Base-by-base conservation (phyloP, 2,888 invertebrate genomes). In the Lutraria lutraria region DNA sequence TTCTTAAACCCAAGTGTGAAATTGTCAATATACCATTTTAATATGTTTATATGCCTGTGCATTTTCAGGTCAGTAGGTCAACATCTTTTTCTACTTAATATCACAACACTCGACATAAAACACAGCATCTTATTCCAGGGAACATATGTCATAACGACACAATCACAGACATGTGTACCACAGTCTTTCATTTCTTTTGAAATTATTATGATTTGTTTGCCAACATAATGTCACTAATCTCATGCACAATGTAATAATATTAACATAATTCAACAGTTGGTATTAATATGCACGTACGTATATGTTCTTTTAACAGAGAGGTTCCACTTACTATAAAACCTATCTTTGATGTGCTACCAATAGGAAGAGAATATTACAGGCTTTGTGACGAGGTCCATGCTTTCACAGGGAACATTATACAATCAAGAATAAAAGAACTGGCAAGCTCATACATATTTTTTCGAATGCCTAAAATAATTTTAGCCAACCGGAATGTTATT, bases 381-480 rank as follows among this genome's bases (percentile, higher is more conserved):
- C 31, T 89, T 0, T 86, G 88, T 81, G 85, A 89, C 13, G 82
- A 83, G 72, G 87, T 89, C 13, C 92, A 90, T 81, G 43, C 84
- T 16, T 88, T 90, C 16, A 89, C 92, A 21, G 83, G 85, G 8
- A 60, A 85, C 12, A 86, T 92, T 0, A 92, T 92, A 25, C 54
- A 88, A 52, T 83, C 79, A 15, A 84, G 92, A 60, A 82, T 79
- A 29, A 63, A 88, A 60, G 81, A 81, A 80, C 79, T 92, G 83
- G 90, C 88, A 82, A 68, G 83, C 83, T 19, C 19, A 63, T 34
- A 43, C 13, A 56, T 56, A 56, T 56, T 56, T 13, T 13, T 56
- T 6, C 1, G 3, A 16, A 56, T 56, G 21, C 56, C 1, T 56
- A 19, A 19, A 56, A 16, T 19, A 16, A 19, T 56, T 43, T 43